phyloP scores from a whole-genome alignment of 2,888 invertebrate species.

The Hydropsyche betteni region DNA sequence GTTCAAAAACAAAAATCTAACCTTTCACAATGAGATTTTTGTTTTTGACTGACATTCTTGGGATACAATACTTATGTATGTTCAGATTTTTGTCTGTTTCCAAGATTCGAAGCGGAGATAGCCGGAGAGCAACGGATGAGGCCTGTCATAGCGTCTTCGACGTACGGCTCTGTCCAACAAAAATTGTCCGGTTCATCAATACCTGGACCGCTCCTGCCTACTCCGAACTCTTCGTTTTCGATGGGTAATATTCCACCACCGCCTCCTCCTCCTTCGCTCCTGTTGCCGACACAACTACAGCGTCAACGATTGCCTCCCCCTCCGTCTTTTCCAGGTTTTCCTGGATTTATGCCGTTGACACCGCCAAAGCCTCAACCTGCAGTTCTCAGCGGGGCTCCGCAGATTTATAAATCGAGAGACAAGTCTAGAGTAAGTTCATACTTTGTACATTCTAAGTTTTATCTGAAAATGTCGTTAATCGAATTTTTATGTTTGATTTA shows the following conservation, averaged over 20 bases:
- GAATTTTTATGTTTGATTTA: not conserved
- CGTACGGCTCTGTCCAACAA: constrained; percentile 77
- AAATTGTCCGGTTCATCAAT: constrained; percentile 60
- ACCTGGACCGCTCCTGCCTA: constrained; percentile 55
- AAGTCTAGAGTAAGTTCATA: constrained; percentile 40
- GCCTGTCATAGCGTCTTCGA: constrained; percentile 77
- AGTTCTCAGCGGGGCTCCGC: constrained; percentile 75
- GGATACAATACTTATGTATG: constrained; percentile 10
- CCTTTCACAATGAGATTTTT: not conserved
- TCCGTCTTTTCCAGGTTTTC: constrained; percentile 59
- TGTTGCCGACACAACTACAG: constrained; percentile 75
- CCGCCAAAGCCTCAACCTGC: constrained; percentile 68
- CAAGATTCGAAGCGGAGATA: constrained; percentile 90
- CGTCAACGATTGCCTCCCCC: constrained; percentile 56
- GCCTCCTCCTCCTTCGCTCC: constrained; percentile 71
- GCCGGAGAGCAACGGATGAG: constrained; percentile 70
- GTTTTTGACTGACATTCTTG: constrained; percentile 35
- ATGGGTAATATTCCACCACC: constrained; percentile 71
- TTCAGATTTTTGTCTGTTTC: constrained; percentile 52
- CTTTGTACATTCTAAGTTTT: not conserved
- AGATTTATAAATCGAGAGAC: constrained; percentile 66
- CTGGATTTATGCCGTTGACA: constrained; percentile 61
- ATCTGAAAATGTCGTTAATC: not conserved
- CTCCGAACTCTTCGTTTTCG: constrained; percentile 52
- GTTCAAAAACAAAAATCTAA: not conserved